Evolutionary conservation across 2,888 invertebrate species (phyloP), one percentile per base, ranked within the genome.

Genomic region (Gonocerus acuteangulatus): DNA sequence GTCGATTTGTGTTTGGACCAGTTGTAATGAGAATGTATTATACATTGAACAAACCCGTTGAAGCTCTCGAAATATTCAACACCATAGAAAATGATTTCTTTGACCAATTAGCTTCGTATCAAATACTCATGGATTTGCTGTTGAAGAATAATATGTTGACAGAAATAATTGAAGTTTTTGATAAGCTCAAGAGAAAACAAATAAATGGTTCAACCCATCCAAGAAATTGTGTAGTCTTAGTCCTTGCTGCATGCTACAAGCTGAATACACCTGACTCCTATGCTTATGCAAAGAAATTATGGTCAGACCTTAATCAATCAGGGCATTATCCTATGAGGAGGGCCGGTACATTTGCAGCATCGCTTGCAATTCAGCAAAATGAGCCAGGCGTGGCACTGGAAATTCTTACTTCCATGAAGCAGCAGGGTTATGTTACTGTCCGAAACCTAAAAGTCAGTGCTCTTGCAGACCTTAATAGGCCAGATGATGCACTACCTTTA

Each of bases 1-100:
- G 88, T n/a, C 84, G 79, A 67, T 91, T 83, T 73, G 72, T 84
- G 3, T 90, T 91, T 79, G 91, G 91, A 0, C 88, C 91, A 2
- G 84, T 90, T 13, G 79, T 86, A 0, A 89, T 91, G 88, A 78
- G 91, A 69, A 80, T 87, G 78, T 84, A 85, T 62, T 78, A 89
- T 72, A 76, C 80, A 68, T 73, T 87, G 36, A 82, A 87, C 72
- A 81, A 85, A 69, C 82, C 85, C 1, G 78, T 82, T 44, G 74
- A 81, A 65, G 89, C 89, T 11, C 71, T 84, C 13, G 68, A 81
- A 72, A 80, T 82, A 72, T 87, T 85, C 70, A 78, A 80, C 67
- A 79, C 84, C 67, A 78, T 82, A 1, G 75, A 75, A 45, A 75
- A 86, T 27, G 73, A 73, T 6, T 84, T 90, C 71, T 90, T 89